Evolutionary conservation across 53 echinoderm and acorn worm species (phyloP).

Genomic region (Holothuria leucospilota): DNA sequence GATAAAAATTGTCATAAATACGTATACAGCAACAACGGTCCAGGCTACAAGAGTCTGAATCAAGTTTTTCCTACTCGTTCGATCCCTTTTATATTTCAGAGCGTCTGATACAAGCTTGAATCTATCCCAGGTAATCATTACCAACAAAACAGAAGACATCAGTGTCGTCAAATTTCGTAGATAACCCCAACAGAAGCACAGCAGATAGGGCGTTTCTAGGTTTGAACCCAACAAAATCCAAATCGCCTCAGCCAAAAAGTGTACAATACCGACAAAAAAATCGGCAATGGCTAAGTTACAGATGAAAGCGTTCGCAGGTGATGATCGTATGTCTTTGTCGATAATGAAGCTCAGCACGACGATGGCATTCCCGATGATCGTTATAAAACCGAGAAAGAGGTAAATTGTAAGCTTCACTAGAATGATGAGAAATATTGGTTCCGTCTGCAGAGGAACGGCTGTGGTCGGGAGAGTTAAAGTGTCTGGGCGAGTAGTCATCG

Average conservation of each 20-base stretch:
- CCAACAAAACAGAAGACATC: not conserved
- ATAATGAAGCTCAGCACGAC: not conserved
- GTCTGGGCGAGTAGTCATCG: no score
- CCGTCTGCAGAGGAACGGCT: no score
- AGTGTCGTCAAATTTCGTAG: not conserved
- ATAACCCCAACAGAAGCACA: not conserved
- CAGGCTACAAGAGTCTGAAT: not conserved
- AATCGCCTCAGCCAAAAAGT: not conserved
- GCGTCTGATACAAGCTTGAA: not conserved
- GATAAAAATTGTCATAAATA: not conserved
- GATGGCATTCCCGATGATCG: not conserved
- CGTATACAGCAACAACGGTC: not conserved
- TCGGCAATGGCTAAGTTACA: not conserved
- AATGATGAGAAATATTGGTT: no score
- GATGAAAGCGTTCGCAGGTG: not conserved
- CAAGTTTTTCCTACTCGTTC: not conserved
- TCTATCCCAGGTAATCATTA: not conserved
- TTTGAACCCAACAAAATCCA: not conserved
- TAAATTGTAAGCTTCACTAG: not conserved
- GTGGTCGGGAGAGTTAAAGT: no score
- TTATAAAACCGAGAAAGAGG: not conserved
- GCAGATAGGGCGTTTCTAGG: not conserved
- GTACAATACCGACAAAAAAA: not conserved
- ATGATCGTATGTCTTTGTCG: not conserved
- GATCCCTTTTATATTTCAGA: not conserved